Base-by-base conservation (phyloP, 2,888 invertebrate species). In the Pyrgus malvae region DNA sequence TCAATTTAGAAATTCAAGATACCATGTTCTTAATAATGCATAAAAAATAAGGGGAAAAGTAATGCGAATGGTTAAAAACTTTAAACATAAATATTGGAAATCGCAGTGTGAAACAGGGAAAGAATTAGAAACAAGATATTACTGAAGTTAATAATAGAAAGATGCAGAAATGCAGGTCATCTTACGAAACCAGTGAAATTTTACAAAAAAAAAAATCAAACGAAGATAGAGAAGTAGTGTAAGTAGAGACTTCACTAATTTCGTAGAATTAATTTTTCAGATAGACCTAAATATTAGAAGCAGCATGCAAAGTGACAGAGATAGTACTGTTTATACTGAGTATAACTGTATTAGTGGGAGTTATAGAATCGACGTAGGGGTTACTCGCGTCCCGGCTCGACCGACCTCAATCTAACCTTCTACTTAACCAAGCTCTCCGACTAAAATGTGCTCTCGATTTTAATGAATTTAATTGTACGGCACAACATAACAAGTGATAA, bases 271-370 rank as follows among this genome's bases (percentile, higher is more conserved):
- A 65, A 33, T 66, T 64, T 62, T 69, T 71, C 70, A 80, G 72
- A 78, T 73, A 80, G 76, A 76, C 70, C 72, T 80, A 80, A 78
- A 80, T 78, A 79, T 80, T 76, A 82, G 80, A 89, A 90, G 90
- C 90, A 66, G 74, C 90, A 90, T 90, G 90, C 90, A 83, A 70
- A 87, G 86, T 87, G 84, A 80, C 67, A 84, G 80, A 87, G 73
- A 80, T 77, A 41, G 12, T 25, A 77, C 70, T 80, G 77, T 81
- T 76, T 76, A 76, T 69, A 80, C 74, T 78, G 78, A 87, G 83
- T 90, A 83, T 77, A 80, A 72, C 74, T 78, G 80, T 83, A 76
- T 72, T 77, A 78, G 80, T 83, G 78, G 82, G 80, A 77, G 76
- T 78, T 74, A 69, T 81, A 76, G 77, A 80, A 76, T 70, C 74